phyloP scores from a whole-genome alignment of 2,113 vertebrate species.

The Microtus oregoni region DNA sequence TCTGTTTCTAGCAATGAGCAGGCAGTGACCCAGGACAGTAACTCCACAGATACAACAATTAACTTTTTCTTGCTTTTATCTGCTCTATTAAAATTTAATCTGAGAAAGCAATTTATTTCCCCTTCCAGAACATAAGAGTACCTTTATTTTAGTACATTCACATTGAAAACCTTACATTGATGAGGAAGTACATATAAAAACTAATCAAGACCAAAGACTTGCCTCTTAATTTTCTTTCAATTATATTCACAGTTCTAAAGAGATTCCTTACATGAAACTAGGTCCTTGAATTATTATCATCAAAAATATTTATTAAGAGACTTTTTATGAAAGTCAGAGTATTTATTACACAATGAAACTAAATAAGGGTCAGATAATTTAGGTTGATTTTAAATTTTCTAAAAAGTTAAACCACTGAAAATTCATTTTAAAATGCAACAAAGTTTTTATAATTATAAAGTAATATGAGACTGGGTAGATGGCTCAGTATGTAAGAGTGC shows the following conservation, averaged over 20 bases:
- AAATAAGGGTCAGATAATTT: not conserved
- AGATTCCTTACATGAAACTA: not conserved
- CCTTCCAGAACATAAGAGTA: not conserved
- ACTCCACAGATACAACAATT: not conserved
- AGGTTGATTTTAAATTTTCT: not conserved
- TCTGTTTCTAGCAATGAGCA: slow-evolving; percentile 26
- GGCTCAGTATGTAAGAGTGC: not conserved
- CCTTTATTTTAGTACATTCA: not conserved
- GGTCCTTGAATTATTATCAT: not conserved
- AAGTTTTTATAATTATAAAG: not conserved
- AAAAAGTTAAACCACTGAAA: not conserved
- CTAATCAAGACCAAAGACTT: slow-evolving; percentile 12
- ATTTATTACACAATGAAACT: not conserved
- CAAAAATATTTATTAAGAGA: slow-evolving; percentile 28
- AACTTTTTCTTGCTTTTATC: not conserved
- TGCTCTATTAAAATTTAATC: slow-evolving; percentile 32
- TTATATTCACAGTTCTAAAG: not conserved
- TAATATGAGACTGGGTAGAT: not conserved
- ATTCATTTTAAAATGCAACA: not conserved
- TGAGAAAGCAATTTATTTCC: not conserved
- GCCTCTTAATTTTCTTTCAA: slow-evolving; percentile 35
- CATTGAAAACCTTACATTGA: not conserved
- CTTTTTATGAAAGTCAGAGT: not conserved
- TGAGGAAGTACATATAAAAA: slow-evolving; percentile 19
- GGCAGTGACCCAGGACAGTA: not conserved